phyloP scores from a whole-genome alignment of 2,888 invertebrate species.

The Euproctis similis region DNA sequence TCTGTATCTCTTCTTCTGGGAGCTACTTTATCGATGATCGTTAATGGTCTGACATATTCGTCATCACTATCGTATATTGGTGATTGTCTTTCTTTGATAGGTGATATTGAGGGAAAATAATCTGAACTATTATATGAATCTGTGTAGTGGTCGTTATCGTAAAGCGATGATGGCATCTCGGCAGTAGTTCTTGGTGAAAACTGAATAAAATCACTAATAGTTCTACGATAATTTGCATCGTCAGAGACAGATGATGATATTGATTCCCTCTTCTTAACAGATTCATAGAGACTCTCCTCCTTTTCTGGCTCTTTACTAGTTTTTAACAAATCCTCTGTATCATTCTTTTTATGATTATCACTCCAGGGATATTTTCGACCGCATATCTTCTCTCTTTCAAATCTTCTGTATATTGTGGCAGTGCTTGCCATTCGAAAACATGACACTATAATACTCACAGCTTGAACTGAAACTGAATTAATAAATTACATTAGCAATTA shows the following conservation, averaged over 20 bases:
- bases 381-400: conserved; percentile 84
- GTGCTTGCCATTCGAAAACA: conserved; percentile 81
- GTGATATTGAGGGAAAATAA: conserved; percentile 38
- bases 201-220: conserved; percentile 54
- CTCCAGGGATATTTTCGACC: conserved; percentile 86
- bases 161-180: conserved; percentile 28
- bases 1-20: conserved; percentile 43
- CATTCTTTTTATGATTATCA: conserved; percentile 33
- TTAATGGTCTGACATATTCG: conserved; percentile 53
- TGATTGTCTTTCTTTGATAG: conserved; percentile 16
- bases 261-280: conserved; percentile 38
- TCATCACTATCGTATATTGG: conserved; percentile 48
- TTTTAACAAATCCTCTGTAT: conserved; percentile 20
- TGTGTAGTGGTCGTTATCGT: conserved; percentile 35
- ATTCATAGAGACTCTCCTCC: conserved; percentile 44
- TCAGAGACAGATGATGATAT: conserved; percentile 19
- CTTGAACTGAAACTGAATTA: conserved; percentile 82
- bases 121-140: conserved; percentile 51
- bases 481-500: too few species aligned
- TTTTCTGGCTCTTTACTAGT: conserved; percentile 19
- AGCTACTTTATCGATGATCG: conserved; percentile 56
- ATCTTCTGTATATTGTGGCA: conserved; percentile 83
- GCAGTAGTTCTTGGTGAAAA: conserved; percentile 48
- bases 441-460: conserved; percentile 80
- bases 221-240: conserved; percentile 20